Percentiles rank a stretch among this genome's conserved stretches.
Conservation (phyloP, 2,888 invertebrate species). For the Leptothorax acervorum region DNA sequence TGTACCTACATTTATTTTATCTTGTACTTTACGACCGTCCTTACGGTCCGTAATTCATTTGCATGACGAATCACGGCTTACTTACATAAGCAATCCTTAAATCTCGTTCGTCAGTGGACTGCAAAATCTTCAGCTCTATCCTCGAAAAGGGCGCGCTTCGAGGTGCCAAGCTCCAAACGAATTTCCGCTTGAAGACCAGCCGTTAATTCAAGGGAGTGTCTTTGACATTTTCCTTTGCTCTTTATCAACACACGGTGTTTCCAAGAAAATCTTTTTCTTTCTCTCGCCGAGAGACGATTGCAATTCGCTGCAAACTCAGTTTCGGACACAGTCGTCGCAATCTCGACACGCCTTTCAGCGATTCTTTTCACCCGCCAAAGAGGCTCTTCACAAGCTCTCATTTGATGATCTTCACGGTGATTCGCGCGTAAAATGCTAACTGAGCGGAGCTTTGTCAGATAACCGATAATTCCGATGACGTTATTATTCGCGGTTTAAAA, state of each 20-base stretch:
- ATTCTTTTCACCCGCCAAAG: slow-evolving; percentile 46
- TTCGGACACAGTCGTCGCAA: slow-evolving; percentile 40
- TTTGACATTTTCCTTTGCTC: slow-evolving; percentile 61
- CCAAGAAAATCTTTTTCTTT: slow-evolving; percentile 11
- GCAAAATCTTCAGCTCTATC: slow-evolving; percentile 34
- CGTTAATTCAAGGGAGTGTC: slow-evolving; percentile 66
- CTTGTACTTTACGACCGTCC: neutral
- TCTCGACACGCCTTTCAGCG: slow-evolving; percentile 44
- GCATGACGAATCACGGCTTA: slow-evolving; percentile 18
- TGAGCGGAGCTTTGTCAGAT: slow-evolving; percentile 7
- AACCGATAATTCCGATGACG: slow-evolving; percentile 1
- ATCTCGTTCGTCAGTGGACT: slow-evolving; percentile 1
- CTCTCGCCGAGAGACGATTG: slow-evolving; percentile 24
- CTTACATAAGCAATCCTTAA: slow-evolving; percentile 7
- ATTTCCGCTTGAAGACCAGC: slow-evolving; percentile 62
- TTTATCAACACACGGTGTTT: slow-evolving; percentile 55
- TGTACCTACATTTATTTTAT: neutral
- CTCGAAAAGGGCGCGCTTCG: slow-evolving; percentile 1
- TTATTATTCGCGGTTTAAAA: neutral
- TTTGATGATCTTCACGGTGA: slow-evolving; percentile 15
- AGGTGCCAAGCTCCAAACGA: slow-evolving; percentile 54
- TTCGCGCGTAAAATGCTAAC: slow-evolving; percentile 21
- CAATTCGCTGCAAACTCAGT: slow-evolving; percentile 48
- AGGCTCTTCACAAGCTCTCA: slow-evolving; percentile 16
- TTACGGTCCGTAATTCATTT: slow-evolving; percentile 1